A percentile compares a stretch with the other conserved stretches of the same genome.
These are phyloP conservation scores for Synanthedon myopaeformis DNA, from an alignment of 2,888 invertebrate genomes.

Conservation along the genomic window DNA sequence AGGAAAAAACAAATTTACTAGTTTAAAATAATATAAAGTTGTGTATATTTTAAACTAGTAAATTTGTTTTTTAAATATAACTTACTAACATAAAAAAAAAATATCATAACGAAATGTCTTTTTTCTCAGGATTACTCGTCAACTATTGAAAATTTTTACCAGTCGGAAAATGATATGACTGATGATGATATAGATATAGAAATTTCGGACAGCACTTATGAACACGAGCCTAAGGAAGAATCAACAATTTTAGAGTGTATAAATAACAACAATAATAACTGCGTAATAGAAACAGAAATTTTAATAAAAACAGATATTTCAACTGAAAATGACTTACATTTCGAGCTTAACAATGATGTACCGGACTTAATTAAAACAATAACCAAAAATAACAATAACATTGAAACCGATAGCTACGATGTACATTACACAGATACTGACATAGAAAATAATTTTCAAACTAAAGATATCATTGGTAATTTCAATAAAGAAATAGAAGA, in stretches of 20 bases:
- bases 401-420: conserved; percentile 29
- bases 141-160: conserved; percentile 58
- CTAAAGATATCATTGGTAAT: conserved; percentile 68
- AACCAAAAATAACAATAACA: conserved; percentile 49
- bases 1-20: no score
- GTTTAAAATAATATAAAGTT: no score
- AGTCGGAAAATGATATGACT: conserved; percentile 66
- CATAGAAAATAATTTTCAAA: conserved; percentile 58
- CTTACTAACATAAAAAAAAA: neutral
- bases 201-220: conserved; percentile 36
- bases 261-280: conserved; percentile 56
- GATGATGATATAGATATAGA: conserved; percentile 62
- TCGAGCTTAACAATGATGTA: conserved; percentile 38
- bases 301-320: conserved; percentile 22
- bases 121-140: conserved; percentile 55
- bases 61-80: no score
- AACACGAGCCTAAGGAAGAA: conserved; percentile 28
- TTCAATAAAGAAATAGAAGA: conserved; percentile 72
- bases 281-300: conserved; percentile 22
- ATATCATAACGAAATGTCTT: conserved; percentile 2
- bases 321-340: conserved; percentile 16
- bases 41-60: no score
- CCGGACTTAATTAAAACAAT: conserved; percentile 58
- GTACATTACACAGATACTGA: conserved; percentile 45
- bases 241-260: conserved; percentile 22